Base-by-base conservation (phyloP, 2,797 vertebrate species). In the Hippoglossus hippoglossus region DNA sequence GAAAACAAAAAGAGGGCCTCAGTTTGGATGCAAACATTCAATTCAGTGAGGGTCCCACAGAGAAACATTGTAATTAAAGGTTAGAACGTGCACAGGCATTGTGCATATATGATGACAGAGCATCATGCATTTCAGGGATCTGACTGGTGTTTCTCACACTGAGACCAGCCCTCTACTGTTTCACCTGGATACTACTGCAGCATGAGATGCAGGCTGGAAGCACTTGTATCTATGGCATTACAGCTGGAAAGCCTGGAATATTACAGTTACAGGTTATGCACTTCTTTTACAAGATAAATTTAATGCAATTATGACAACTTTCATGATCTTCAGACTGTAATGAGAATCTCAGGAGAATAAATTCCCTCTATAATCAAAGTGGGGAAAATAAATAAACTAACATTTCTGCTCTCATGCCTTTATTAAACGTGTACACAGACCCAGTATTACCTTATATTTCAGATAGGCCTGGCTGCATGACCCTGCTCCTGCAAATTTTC, bases 1-100 rank as follows among this genome's bases (percentile, higher is more conserved):
- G 93, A 94, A 94, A 95, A 95, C 93, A 95, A 94, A 95, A 95
- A 94, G 92, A 94, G 92, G 92, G 91, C 93, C 92, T 89, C 81
- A 87, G 85, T 90, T 88, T 86, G 83, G 82, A 87, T 86, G 81
- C 71, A 87, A 89, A 87, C 86, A 86, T 89, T 81, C 73, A 86
- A 82, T 92, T 79, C 78, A 82, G 65, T 80, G 79, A 87, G 71
- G 78, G 57, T 86, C 73, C 76, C 71, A 74, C 31, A 66, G 81
- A 57, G 52, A 65, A 77, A 77, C 70, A 76, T 60, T 73, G 22
- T 63, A 79, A 68, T 72, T 64, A 28, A 28, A 51, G 54, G 41
- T 61, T 57, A 53, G 39, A 73, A 26, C 44, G 24, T 51, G 59
- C 50, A 71, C 46, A 64, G 16, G 49, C 22, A 66, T 44, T 4